Conservation (phyloP, 2,888 invertebrate species). For the Synanthedon andrenaeformis region DNA sequence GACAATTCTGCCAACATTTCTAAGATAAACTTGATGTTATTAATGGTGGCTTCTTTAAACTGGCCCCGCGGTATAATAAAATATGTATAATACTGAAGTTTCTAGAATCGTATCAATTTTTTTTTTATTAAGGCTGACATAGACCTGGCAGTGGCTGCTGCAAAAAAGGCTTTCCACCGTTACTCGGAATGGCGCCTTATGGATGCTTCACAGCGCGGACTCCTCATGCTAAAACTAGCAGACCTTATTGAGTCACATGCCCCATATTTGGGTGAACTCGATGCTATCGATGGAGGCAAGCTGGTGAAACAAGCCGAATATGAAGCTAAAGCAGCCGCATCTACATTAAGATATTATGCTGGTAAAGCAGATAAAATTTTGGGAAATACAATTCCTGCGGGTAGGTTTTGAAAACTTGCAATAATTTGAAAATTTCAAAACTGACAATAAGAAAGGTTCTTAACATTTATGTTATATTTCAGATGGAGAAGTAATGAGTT, state of each 20-base stretch:
- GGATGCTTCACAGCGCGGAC: slow-evolving; percentile 83
- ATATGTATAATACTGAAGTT: too few species aligned
- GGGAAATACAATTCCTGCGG: slow-evolving; percentile 78
- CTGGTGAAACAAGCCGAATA: slow-evolving; percentile 78
- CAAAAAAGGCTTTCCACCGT: slow-evolving; percentile 79
- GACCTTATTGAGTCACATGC: slow-evolving; percentile 81
- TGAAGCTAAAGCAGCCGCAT: slow-evolving; percentile 73
- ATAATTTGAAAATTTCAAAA: not conserved
- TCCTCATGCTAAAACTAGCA: slow-evolving; percentile 78
- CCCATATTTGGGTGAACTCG: slow-evolving; percentile 80
- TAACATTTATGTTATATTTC: slow-evolving; percentile 1
- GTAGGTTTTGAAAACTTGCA: slow-evolving; percentile 14
- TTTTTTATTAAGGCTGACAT: slow-evolving; percentile 73
- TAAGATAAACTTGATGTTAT: too few species aligned
- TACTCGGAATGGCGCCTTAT: slow-evolving; percentile 82
- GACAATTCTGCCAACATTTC: too few species aligned
- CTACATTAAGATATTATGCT: slow-evolving; percentile 83
- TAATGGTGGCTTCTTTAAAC: too few species aligned
- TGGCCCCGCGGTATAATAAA: too few species aligned
- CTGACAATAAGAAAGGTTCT: too few species aligned
- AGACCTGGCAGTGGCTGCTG: slow-evolving; percentile 83
- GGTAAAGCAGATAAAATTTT: slow-evolving; percentile 93
- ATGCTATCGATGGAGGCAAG: slow-evolving; percentile 94
- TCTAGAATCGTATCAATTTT: too few species aligned
- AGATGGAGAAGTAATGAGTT: slow-evolving; percentile 83